Percentiles rank a stretch among this genome's conserved stretches.
These are phyloP conservation scores for Stegana nigrithorax DNA, from an alignment of 2,888 invertebrate genomes.

Conservation along the genomic window DNA sequence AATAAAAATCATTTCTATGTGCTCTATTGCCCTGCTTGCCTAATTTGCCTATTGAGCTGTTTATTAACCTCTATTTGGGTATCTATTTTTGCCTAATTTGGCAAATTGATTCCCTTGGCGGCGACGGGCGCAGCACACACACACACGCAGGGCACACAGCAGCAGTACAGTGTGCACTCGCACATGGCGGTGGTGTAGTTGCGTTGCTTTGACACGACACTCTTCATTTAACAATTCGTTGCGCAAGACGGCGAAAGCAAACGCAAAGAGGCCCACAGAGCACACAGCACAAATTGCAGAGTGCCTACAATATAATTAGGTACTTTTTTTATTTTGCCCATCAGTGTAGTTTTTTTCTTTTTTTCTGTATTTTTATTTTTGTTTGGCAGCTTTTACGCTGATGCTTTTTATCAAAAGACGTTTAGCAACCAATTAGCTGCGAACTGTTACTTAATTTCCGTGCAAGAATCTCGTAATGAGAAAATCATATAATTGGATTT, in stretches of 20 bases:
- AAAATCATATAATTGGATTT: conserved; percentile 56
- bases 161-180: too few species aligned
- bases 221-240: conserved; percentile 14
- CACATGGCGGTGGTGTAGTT: too few species aligned
- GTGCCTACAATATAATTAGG: too few species aligned
- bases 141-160: too few species aligned
- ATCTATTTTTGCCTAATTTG: conserved; percentile 20
- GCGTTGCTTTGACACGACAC: conserved; percentile 21
- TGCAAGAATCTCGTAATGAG: conserved; percentile 42
- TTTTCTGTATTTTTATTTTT: not conserved
- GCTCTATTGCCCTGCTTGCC: not conserved
- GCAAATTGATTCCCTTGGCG: conserved; percentile 24
- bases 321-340: too few species aligned
- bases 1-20: not conserved
- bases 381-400: not conserved
- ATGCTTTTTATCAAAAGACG: conserved; percentile 27
- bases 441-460: conserved; percentile 58
- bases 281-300: not conserved
- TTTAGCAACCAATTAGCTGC: conserved; percentile 57
- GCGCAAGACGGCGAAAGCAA: not conserved
- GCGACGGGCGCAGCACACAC: too few species aligned
- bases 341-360: conserved; percentile 23
- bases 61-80: not conserved
- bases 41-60: not conserved
- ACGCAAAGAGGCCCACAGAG: not conserved